Conservation (phyloP, 1,140 invertebrate genomes). For the Caerostris darwini region DNA sequence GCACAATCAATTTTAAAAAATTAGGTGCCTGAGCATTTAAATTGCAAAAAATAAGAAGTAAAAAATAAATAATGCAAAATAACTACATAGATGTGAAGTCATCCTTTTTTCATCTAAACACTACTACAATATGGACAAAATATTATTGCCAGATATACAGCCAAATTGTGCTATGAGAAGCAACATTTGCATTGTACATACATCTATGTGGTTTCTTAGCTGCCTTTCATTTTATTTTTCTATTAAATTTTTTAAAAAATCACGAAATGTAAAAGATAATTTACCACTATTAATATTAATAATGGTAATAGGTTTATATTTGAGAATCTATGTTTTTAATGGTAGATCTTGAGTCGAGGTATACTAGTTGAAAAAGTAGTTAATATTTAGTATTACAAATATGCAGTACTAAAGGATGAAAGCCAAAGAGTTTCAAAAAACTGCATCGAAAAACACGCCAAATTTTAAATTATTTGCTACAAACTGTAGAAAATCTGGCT, state of each 20-base stretch:
- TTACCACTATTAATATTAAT: constrained; percentile 1
- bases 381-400: constrained; percentile 14
- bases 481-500: constrained; percentile 52
- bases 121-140: constrained; percentile 70
- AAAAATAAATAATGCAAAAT: neutral
- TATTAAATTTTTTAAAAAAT: constrained; percentile 37
- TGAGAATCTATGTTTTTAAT: constrained; percentile 12
- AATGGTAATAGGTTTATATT: constrained; percentile 4
- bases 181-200: constrained; percentile 76
- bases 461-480: constrained; percentile 2
- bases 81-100: neutral
- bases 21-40: constrained; percentile 74
- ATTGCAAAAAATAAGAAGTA: neutral
- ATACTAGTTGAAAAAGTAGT: constrained; percentile 15
- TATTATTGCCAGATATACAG: constrained; percentile 78
- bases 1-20: neutral
- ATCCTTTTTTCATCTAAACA: constrained; percentile 37
- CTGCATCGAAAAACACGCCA: constrained; percentile 19
- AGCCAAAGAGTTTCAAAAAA: constrained; percentile 22
- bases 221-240: constrained; percentile 65
- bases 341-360: neutral
- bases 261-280: constrained; percentile 14
- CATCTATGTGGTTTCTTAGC: constrained; percentile 67
- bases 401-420: constrained; percentile 31
- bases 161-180: constrained; percentile 74